Conservation (phyloP, 2,113 vertebrate genomes). For the Phocoena sinus region DNA sequence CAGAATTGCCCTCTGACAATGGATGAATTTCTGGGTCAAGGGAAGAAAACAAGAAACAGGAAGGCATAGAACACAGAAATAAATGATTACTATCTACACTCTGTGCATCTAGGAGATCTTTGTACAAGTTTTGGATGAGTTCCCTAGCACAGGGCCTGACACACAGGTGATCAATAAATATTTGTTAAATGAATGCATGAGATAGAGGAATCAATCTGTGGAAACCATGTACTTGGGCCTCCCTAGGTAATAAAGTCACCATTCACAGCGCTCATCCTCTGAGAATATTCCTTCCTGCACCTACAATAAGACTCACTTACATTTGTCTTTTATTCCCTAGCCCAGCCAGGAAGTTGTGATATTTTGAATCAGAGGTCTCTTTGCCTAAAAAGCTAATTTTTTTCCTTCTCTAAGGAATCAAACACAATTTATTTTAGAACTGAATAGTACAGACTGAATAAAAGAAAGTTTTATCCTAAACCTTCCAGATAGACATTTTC, state of each 20-base stretch:
- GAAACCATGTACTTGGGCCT: background rate
- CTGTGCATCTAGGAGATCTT: background rate
- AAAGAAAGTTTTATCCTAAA: constrained; percentile 8
- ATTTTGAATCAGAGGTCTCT: background rate
- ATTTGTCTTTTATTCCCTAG: background rate
- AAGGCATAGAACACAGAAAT: background rate
- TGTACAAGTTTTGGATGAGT: background rate
- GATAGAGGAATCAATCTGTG: background rate
- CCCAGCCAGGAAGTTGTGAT: background rate
- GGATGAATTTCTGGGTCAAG: background rate
- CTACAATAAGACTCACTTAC: background rate
- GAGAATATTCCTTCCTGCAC: background rate
- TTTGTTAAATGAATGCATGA: background rate
- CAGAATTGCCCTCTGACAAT: background rate
- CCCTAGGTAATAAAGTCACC: background rate
- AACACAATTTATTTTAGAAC: constrained; percentile 29
- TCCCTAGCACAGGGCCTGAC: background rate
- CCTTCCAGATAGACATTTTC: background rate
- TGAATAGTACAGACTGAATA: background rate
- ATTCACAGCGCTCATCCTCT: no score
- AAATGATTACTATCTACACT: background rate
- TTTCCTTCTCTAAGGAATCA: background rate
- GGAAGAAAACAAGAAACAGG: background rate
- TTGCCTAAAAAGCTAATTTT: background rate
- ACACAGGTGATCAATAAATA: background rate